phyloP scores from a whole-genome alignment of 2,113 vertebrate genomes.

The Microtus oregoni region DNA sequence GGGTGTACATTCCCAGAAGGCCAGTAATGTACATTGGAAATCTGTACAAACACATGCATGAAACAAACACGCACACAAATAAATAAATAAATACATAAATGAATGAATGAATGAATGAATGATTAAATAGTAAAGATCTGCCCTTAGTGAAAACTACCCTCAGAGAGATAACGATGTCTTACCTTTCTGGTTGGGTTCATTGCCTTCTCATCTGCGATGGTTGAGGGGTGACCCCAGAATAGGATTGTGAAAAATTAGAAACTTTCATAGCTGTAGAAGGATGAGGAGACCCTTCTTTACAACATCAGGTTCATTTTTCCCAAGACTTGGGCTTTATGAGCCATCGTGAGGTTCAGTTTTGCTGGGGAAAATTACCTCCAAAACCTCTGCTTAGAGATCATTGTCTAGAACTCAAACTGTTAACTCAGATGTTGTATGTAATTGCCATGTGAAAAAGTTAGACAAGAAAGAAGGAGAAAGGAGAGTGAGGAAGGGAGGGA shows the following conservation, averaged over 20 bases:
- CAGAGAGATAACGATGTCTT: neutral
- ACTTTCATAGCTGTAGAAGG: constrained; percentile 45
- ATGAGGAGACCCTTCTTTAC: neutral
- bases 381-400: neutral
- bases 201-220: neutral
- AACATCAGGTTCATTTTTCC: neutral
- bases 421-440: neutral
- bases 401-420: constrained; percentile 33
- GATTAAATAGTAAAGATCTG: constrained; percentile 60
- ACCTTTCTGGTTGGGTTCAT: constrained; percentile 43
- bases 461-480: neutral
- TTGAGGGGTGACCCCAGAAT: neutral
- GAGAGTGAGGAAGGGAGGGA: neutral
- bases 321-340: neutral
- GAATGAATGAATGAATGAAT: constrained; percentile 57
- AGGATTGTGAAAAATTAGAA: neutral
- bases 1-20: neutral
- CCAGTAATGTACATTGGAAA: constrained; percentile 59
- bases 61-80: neutral
- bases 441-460: neutral
- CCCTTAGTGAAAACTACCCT: constrained; percentile 12
- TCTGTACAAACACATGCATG: constrained; percentile 62
- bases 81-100: neutral
- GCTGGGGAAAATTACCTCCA: neutral
- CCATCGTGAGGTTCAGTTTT: neutral